Evolutionary conservation across 1,140 invertebrate genomes (phyloP).

Genomic region (Bombus impatiens): DNA sequence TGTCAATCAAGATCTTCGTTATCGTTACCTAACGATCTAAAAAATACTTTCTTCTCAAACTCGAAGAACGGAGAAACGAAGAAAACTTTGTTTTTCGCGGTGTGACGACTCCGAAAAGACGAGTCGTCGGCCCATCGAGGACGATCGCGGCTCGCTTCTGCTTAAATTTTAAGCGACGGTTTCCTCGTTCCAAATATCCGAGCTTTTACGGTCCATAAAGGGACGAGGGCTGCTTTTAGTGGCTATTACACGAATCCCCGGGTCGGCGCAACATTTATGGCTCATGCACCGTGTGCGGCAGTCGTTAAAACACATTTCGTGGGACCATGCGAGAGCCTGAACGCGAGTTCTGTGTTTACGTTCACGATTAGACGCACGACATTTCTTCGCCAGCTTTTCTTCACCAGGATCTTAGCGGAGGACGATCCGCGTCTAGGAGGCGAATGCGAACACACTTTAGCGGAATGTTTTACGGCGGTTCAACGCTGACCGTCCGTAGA

Average conservation of each 20-base stretch:
- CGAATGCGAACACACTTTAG: not conserved
- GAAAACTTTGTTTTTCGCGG: not conserved
- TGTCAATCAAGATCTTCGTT: rapidly evolving
- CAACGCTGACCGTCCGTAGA: not conserved
- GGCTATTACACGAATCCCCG: conserved; percentile 68
- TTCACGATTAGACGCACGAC: conserved; percentile 39
- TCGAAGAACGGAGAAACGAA: not conserved
- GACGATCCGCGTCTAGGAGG: conserved; percentile 7
- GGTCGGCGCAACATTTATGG: conserved; percentile 67
- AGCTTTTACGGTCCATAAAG: conserved; percentile 69
- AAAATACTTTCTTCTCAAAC: too few species aligned
- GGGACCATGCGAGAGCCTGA: conserved; percentile 10
- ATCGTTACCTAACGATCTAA: too few species aligned
- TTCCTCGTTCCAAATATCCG: conserved; percentile 65
- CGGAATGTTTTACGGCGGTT: not conserved
- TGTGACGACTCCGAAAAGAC: not conserved
- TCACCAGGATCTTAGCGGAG: not conserved
- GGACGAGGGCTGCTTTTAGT: conserved; percentile 67
- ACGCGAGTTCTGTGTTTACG: conserved; percentile 41
- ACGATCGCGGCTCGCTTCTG: conserved; percentile 36
- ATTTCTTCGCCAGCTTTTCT: not conserved
- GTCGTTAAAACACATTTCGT: conserved; percentile 67
- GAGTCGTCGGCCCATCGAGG: not conserved
- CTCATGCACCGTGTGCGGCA: conserved; percentile 62
- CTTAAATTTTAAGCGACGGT: conserved; percentile 53